These are phyloP conservation scores for Cuculus canorus DNA, from an alignment of 2,797 vertebrate species.

Conservation along the genomic window DNA sequence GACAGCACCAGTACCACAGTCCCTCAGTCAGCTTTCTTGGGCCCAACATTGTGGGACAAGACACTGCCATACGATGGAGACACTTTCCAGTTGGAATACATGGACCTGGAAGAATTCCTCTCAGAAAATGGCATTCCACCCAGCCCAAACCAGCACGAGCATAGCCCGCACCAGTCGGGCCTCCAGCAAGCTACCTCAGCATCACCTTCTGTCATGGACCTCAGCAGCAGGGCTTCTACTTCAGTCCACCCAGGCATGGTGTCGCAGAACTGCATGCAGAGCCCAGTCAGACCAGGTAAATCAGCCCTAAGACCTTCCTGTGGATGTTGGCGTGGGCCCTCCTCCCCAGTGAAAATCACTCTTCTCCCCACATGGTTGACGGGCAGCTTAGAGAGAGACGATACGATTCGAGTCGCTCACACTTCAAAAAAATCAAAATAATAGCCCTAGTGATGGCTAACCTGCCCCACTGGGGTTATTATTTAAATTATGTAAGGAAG, in stretches of 20 bases:
- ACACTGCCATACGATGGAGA: constrained; percentile 95
- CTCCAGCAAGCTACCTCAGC: constrained; percentile 80
- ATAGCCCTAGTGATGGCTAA: neutral
- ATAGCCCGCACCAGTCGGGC: constrained; percentile 79
- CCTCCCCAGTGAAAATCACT: neutral
- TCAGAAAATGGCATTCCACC: constrained; percentile 97
- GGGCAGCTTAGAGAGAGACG: neutral
- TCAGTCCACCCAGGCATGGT: constrained; percentile 85
- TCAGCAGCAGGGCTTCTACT: constrained; percentile 88
- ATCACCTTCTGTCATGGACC: constrained; percentile 88
- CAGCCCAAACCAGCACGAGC: constrained; percentile 85
- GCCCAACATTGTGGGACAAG: constrained; percentile 98
- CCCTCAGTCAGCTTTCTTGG: constrained; percentile 95
- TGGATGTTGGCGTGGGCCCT: neutral
- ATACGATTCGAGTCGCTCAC: neutral
- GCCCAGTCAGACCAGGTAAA: constrained; percentile 89
- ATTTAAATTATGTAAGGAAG: neutral
- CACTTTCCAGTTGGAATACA: constrained; percentile 98
- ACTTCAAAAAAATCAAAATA: neutral
- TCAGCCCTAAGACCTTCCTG: neutral
- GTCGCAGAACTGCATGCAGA: constrained; percentile 87
- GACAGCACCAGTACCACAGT: constrained; percentile 82
- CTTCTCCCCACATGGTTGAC: neutral
- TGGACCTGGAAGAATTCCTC: constrained; percentile 99
- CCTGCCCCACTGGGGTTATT: neutral